These are phyloP conservation scores for Lasioglossum pauxillum DNA, from an alignment of 2,888 invertebrate species.

Conservation along the genomic window DNA sequence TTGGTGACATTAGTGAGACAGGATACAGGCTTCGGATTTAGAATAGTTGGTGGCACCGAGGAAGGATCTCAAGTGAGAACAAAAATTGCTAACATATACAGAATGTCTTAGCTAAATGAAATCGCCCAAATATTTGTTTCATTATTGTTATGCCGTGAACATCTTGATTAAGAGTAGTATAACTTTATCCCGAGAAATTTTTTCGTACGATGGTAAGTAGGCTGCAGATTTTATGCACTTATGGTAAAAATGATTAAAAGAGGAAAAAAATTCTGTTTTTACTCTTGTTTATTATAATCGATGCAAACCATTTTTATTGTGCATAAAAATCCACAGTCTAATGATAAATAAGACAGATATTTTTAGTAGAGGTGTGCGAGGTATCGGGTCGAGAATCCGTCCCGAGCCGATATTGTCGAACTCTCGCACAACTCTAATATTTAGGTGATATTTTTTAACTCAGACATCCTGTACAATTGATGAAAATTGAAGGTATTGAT, in stretches of 20 bases:
- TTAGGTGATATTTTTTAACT: neutral
- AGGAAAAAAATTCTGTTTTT: no score
- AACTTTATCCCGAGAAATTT: neutral
- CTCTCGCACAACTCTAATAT: neutral
- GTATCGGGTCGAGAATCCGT: no score
- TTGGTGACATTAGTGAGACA: constrained; percentile 94
- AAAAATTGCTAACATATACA: constrained; percentile 28
- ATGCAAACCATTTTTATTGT: neutral
- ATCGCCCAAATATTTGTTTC: neutral
- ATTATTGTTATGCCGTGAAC: neutral
- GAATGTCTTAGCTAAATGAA: neutral
- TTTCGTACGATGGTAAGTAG: neutral
- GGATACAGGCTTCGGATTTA: constrained; percentile 98
- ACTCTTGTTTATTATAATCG: no score
- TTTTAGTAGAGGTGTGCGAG: neutral
- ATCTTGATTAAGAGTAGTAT: neutral
- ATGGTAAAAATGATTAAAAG: no score
- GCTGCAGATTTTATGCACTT: no score
- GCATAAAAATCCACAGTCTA: neutral
- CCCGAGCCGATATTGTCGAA: neutral
- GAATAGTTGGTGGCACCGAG: constrained; percentile 99
- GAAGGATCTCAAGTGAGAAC: constrained; percentile 94
- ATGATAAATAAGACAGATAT: neutral
- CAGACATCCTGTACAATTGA: constrained; percentile 6
- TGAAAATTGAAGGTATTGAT: constrained; percentile 54